Base-by-base conservation (phyloP, 2,888 invertebrate species). In the Lathronympha strigana region DNA sequence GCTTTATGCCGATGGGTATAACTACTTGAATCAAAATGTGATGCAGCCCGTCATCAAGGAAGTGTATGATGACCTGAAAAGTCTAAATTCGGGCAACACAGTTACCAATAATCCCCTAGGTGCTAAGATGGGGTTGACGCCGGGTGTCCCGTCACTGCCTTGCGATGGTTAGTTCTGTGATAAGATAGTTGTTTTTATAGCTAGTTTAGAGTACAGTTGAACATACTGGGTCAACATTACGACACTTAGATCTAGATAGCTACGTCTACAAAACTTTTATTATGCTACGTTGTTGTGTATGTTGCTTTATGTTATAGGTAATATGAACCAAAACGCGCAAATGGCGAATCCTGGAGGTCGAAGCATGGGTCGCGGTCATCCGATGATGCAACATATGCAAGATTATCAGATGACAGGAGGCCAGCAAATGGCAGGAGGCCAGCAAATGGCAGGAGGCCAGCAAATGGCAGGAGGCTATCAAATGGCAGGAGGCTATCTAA, bases 31-130 rank as follows among this genome's bases (percentile, higher is more conserved):
- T 61, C 70, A 79, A 66, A 90, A 89, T 67, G 72, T 90, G 13
- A 87, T 92, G 87, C 86, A 89, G 67, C 92, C 92, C 0, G 78
- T 83, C 1, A 77, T 91, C 4, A 76, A 87, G 64, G 92, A 92
- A 76, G 90, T 91, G 1, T 89, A 90, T 67, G 70, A 87, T 2
- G 91, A 92, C 67, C 77, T 92, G 17, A 88, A 81, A 70, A 76
- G 78, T 2, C 81, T 92, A 11, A 81, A 79, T 36, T 83, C 89
- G 15, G 76, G 70, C 19, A 92, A 92, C 61, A 86, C 89, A 0
- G 68, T 90, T 3, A 77, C 81, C 70, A 87, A 87, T 63, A 84
- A 80, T 67, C 78, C 86, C 25, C 72, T 85, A 63, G 86, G 77
- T 15, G 74, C 70, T 28, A 75, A 86, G 63, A 83, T 89, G 80